A percentile compares a stretch with the other conserved stretches of the same genome.
These are phyloP conservation scores for Beroe ovata DNA, from an alignment of 37 sponge, comb jelly and placozoan species.

Conservation along the genomic window DNA sequence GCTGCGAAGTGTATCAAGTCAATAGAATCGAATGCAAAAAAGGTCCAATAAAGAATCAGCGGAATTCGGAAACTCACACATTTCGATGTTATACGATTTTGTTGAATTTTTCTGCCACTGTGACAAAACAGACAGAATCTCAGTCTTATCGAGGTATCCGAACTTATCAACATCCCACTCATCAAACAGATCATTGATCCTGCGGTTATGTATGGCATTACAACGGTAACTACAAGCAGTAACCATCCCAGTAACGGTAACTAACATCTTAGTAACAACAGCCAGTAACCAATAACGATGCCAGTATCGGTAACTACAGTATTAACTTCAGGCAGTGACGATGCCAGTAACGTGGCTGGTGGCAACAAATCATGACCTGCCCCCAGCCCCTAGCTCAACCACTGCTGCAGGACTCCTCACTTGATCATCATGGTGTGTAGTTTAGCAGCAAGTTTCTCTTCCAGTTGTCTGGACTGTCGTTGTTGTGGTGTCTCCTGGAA, in stretches of 20 bases:
- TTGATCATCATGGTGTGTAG: constrained; percentile 57
- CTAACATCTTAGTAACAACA: too few species aligned
- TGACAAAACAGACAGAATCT: constrained; percentile 73
- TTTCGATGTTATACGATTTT: constrained; percentile 58
- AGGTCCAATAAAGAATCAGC: background rate
- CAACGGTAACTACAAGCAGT: too few species aligned
- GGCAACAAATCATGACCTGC: too few species aligned
- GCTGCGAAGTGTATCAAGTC: background rate
- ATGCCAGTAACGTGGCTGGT: too few species aligned
- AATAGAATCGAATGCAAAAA: background rate
- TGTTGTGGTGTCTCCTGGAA: constrained; percentile 67
- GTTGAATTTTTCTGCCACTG: constrained; percentile 73
- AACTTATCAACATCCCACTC: constrained; percentile 80
- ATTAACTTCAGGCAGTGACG: too few species aligned
- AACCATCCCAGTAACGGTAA: too few species aligned
- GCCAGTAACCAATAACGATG: too few species aligned
- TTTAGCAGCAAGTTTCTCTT: constrained; percentile 65
- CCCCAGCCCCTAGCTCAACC: too few species aligned
- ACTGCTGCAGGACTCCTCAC: too few species aligned
- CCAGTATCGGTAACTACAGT: too few species aligned
- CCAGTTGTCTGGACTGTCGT: constrained; percentile 26
- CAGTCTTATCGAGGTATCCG: constrained; percentile 75
- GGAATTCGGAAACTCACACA: constrained; percentile 26
- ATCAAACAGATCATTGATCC: constrained; percentile 74
- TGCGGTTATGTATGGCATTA: too few species aligned